Base-by-base conservation (phyloP, 2,888 invertebrate species). In the Polyommatus icarus region DNA sequence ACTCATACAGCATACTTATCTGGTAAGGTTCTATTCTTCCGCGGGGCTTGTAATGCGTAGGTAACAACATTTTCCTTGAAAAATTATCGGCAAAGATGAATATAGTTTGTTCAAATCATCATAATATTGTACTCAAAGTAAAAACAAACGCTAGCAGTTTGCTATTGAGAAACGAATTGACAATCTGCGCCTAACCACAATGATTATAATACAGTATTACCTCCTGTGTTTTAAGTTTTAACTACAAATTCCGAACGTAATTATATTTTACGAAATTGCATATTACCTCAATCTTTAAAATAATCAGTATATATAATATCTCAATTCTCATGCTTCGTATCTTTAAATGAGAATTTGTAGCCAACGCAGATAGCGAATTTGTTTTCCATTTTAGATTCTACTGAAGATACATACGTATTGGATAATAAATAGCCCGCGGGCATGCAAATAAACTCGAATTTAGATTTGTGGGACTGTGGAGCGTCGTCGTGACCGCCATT, bases 401-500 rank as follows among this genome's bases (percentile, higher is more conserved):
- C 67, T 67, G 24, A 67, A 67, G 67, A 67, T 67, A 67, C 29
- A 15, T 29, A 67, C 67, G 29, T 67, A 67, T 67, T 29, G 29
- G 29, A 32, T 67, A 67, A 29, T 32, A 32, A 73, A 20, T 46
- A 46, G 46, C 20, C 40, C n/a, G 12, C 46, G 12, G 54, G 75
- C 75, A 54, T 75, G 32, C 75, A 54, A 75, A 75, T 75, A 50
- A 54, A 29, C 50, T 50, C 7, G 20, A 40, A 75, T 73, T 20
- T 20, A 46, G 73, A 73, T 73, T 73, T 46, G 73, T 73, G 24
- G 73, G 46, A 29, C 29, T 67, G 67, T 67, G 29, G 29, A 67
- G 67, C 67, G 73, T n/a, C 73, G 73, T 40, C 54, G 54, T 75
- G 75, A 75, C 75, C 75, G 75, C 75, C 75, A 75, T 54, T 50